Evolutionary conservation across 2,888 invertebrate genomes (phyloP), one percentile per base, ranked within the genome.

Genomic region (Darwinula stevensoni): DNA sequence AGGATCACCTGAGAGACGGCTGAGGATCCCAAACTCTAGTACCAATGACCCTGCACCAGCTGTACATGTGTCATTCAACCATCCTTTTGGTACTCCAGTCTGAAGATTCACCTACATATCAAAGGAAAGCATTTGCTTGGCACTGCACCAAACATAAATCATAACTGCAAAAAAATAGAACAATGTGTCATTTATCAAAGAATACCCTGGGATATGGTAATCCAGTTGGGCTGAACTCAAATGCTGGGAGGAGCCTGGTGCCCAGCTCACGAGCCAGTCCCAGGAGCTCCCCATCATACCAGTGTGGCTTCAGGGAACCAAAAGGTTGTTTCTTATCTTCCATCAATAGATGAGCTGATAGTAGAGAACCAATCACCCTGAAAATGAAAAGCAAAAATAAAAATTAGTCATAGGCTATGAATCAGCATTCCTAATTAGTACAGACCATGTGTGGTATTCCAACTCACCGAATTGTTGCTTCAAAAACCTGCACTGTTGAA

Each of bases 401-500:
- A n/a, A n/a, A n/a, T n/a, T n/a, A 18, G 13, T 18, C 13, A 31
- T 17, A 16, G 30, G n/a, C 9, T 15, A 12, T 16, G 17, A 33
- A 16, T 16, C 4, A 17, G 12, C 12, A 32, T 18, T 12, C 15
- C n/a, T n/a, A n/a, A n/a, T n/a, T n/a, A n/a, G n/a, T n/a, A n/a
- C n/a, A n/a, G n/a, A n/a, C n/a, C n/a, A n/a, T n/a, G n/a, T n/a
- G n/a, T n/a, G n/a, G n/a, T n/a, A n/a, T 14, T 29, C 16, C 14
- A 27, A 30, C 33, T 36, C 40, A 59, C 60, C 61, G 52, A 31
- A 65, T 65, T 31, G 60, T 64, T 2, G 60, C 61, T 48, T 65
- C 65, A 50, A 65, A 65, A 3, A 65, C 62, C 47, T 65, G 64
- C 9, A 65, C 61, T 14, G 60, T 61, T 32, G 51, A 58, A 40